Base-by-base conservation (phyloP, 2,888 invertebrate species). In the Augiades crinisus region DNA sequence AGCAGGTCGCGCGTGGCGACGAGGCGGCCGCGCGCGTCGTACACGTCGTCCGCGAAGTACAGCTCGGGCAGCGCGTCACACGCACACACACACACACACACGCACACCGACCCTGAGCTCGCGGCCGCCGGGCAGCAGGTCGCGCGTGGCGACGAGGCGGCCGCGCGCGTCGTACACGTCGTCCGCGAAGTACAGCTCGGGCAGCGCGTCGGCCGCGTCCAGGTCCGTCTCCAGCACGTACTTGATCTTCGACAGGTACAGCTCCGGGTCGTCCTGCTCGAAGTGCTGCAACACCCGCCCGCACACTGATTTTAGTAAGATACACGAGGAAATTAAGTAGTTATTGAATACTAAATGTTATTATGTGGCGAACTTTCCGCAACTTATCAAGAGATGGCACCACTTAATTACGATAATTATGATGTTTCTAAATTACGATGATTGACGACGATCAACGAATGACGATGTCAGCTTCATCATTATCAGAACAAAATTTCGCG, bases 201-300 rank as follows among this genome's bases (percentile, higher is more conserved):
- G 94, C 16, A 91, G 92, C 0, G 75, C 65, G 47, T 94, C 94
- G 19, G 89, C 88, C 43, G 91, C 86, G 75, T 96, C 96, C 59
- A 98, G 93, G 83, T 97, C 96, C 59, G 98, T 96, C 68, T 98
- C 97, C 63, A 97, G 85, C 59, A 98, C 94, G 79, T 97, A 98
- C 75, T 96, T 96, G 34, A 98, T 94, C 90, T 98, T 98, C n/a
- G 95, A 94, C 57, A 97, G 86, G 84, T 97, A 98, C 53, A 98
- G 87, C 81, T 98, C 98, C 0, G 98, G 98, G 85, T 98, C 98
- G 75, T 98, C 98, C 82, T 97, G 97, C 75, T 98, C 98, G 81
- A 98, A 98, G 80, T 98, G 96, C 95, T 96, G 75, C 1, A 80
- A 57, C 13, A 22, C 5, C 5, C 6, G 14, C n/a, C n/a, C n/a